Evolutionary conservation across 1,140 invertebrate species (phyloP).

Genomic region (Adelges cooleyi): DNA sequence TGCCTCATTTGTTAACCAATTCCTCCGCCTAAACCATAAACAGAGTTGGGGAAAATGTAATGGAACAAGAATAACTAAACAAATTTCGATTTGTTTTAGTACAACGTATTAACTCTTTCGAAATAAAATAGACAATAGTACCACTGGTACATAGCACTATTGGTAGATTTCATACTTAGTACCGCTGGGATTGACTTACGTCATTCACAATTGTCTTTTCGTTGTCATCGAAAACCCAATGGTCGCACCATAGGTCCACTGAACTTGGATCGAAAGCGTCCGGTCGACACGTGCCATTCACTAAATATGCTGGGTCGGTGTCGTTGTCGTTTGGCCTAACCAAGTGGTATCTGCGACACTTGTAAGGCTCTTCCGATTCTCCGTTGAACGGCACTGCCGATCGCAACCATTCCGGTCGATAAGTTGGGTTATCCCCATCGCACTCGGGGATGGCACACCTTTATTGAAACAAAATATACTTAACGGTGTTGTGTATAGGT

Average conservation of each 20-base stretch:
- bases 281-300: background rate
- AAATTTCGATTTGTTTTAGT: no score
- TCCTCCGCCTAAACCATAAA: no score
- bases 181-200: constrained; percentile 36
- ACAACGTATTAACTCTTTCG: no score
- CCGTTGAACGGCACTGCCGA: background rate
- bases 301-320: background rate
- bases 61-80: no score
- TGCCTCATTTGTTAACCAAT: no score
- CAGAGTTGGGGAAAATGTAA: no score
- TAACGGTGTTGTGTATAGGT: no score
- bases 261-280: constrained; percentile 29
- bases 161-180: no score
- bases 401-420: background rate
- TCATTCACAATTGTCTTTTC: constrained; percentile 48
- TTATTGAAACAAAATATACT: no score
- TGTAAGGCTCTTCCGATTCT: background rate
- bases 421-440: background rate
- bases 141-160: no score
- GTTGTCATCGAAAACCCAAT: constrained; percentile 41
- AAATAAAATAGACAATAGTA: no score
- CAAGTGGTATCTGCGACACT: background rate
- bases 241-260: constrained; percentile 37
- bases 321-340: background rate
- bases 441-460: constrained; percentile 3